Evolutionary conservation across 2,113 vertebrate genomes (phyloP).

Genomic region (Alethe diademata): DNA sequence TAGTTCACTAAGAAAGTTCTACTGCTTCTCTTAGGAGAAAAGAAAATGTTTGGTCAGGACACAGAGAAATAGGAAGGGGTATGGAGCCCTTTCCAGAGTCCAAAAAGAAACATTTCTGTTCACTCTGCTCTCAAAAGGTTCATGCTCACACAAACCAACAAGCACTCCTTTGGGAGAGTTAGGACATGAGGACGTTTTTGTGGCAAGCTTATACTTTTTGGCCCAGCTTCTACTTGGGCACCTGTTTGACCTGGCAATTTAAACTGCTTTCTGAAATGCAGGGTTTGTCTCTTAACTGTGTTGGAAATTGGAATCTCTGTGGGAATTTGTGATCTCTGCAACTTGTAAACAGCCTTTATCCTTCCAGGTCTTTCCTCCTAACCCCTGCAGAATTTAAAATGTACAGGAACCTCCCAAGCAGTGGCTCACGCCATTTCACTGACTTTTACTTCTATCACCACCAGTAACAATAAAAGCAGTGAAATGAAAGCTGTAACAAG

Average conservation of each 20-base stretch:
- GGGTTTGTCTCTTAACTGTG: background rate
- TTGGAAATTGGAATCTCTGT: background rate
- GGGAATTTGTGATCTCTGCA: background rate
- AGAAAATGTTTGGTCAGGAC: background rate
- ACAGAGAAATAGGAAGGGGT: background rate
- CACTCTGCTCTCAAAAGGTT: background rate
- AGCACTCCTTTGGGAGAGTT: background rate
- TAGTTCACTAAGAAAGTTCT: background rate
- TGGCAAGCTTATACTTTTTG: background rate
- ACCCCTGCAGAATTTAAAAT: background rate
- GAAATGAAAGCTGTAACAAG: constrained; percentile 6
- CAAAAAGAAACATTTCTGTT: background rate
- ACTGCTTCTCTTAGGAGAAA: background rate
- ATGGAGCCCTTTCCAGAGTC: background rate
- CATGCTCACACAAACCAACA: background rate
- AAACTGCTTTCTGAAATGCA: background rate
- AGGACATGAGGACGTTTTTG: background rate
- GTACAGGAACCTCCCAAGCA: background rate
- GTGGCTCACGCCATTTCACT: background rate
- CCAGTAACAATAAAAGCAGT: background rate
- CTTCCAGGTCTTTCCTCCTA: background rate
- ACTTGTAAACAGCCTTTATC: background rate
- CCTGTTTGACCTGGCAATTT: background rate
- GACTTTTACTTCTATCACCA: background rate
- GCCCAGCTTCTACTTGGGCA: background rate